Conservation (phyloP, 2,113 vertebrate species). For the Hippocampus abdominalis region DNA sequence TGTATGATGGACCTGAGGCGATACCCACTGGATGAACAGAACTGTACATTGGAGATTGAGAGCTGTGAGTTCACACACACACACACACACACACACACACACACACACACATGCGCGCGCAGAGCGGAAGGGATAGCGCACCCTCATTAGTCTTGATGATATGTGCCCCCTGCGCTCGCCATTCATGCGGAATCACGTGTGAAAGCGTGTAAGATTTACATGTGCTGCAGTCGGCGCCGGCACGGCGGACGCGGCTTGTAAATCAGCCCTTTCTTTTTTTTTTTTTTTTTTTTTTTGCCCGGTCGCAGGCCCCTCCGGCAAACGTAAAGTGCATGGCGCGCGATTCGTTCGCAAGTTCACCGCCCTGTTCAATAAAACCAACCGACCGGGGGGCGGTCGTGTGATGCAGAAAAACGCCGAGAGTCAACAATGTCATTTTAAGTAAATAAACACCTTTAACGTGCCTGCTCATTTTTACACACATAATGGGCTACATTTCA, state of each 20-base stretch:
- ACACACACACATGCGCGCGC: neutral
- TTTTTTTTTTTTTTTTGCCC: neutral
- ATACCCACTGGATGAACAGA: constrained; percentile 90
- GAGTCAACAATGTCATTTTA: neutral
- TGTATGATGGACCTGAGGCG: constrained; percentile 99
- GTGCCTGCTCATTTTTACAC: too few species aligned
- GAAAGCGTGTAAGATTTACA: constrained; percentile 9
- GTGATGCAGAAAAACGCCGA: neutral
- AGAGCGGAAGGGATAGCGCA: neutral
- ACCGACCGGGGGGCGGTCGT: neutral
- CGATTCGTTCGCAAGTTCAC: neutral
- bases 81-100: neutral
- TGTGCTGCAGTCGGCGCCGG: constrained; percentile 1
- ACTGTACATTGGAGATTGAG: constrained; percentile 98
- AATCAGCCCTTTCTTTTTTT: neutral
- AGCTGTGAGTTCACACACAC: constrained; percentile 85
- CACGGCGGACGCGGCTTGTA: neutral
- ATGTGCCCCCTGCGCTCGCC: neutral
- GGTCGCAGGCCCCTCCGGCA: neutral
- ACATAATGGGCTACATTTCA: too few species aligned
- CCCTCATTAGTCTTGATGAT: constrained; percentile 5
- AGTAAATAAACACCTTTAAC: neutral
- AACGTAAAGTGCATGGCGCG: neutral
- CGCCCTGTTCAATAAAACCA: neutral
- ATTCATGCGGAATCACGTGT: neutral